Percentiles rank a stretch among this genome's conserved stretches.
Evolutionary conservation across 2,888 invertebrate species (phyloP).

Genomic region (Drosophila anceps): DNA sequence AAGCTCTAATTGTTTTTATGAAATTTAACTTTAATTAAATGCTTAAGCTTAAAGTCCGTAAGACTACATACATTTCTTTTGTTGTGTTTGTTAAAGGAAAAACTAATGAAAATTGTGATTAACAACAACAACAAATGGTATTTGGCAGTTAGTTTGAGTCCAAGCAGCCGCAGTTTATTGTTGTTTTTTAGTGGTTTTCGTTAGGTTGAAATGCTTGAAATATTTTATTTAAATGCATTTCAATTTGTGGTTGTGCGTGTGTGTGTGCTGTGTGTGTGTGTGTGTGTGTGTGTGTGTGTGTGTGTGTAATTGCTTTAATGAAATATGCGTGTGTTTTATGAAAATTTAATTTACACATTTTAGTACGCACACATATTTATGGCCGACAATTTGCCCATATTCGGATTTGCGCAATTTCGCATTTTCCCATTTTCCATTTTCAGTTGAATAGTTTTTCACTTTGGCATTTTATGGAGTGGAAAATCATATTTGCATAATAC

Average conservation of each 20-base stretch:
- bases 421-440: background rate
- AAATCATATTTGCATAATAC: constrained; percentile 34
- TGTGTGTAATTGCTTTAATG: constrained; percentile 65
- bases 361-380: constrained; percentile 12
- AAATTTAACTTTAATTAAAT: background rate
- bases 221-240: constrained; percentile 55
- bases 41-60: background rate
- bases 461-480: constrained; percentile 36
- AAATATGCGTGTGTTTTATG: constrained; percentile 45
- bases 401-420: background rate
- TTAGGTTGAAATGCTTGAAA: constrained; percentile 34
- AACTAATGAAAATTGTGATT: background rate
- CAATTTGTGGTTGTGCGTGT: constrained; percentile 45
- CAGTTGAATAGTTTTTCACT: constrained; percentile 18
- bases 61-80: background rate
- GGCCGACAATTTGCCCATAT: constrained; percentile 15
- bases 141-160: constrained; percentile 21
- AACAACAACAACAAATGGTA: background rate
- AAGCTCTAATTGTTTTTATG: background rate
- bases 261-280: background rate
- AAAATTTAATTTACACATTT: constrained; percentile 60
- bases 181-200: constrained; percentile 25
- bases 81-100: background rate
- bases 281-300: constrained; percentile 1
- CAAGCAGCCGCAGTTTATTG: constrained; percentile 18